Evolutionary conservation across 2,797 vertebrate genomes (phyloP).

Genomic region (Enteromius thamalakanensis): DNA sequence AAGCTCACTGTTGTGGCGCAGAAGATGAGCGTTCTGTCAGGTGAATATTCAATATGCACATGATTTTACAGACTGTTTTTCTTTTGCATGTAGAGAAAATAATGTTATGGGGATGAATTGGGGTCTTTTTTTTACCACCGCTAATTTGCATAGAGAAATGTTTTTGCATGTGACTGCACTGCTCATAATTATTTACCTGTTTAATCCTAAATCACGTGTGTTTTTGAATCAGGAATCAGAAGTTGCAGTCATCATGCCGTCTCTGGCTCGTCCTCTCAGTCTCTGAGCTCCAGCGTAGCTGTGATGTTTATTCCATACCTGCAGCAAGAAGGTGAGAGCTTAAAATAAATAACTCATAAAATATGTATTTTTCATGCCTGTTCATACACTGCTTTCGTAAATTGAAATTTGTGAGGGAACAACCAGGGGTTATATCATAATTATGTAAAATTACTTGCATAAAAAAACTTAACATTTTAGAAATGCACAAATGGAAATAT

Average conservation of each 20-base stretch:
- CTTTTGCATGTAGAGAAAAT: background rate
- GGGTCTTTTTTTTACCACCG: background rate
- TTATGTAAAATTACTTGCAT: background rate
- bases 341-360: background rate
- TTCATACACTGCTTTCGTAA: background rate
- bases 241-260: constrained; percentile 92
- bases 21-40: constrained; percentile 95
- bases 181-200: background rate
- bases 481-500: background rate
- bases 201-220: background rate
- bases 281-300: constrained; percentile 82
- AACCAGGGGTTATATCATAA: background rate
- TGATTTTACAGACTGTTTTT: background rate
- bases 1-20: constrained; percentile 93
- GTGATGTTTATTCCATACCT: constrained; percentile 95
- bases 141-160: background rate
- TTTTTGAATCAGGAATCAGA: constrained; percentile 81
- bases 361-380: background rate
- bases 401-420: background rate
- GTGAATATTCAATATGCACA: constrained; percentile 67
- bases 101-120: background rate
- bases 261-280: constrained; percentile 90
- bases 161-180: background rate
- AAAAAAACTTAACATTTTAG: background rate
- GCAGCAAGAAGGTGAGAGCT: constrained; percentile 92